A percentile compares a stretch with the other conserved stretches of the same genome.
Conservation (phyloP, 2,113 vertebrate genomes). For the Picathartes gymnocephalus region DNA sequence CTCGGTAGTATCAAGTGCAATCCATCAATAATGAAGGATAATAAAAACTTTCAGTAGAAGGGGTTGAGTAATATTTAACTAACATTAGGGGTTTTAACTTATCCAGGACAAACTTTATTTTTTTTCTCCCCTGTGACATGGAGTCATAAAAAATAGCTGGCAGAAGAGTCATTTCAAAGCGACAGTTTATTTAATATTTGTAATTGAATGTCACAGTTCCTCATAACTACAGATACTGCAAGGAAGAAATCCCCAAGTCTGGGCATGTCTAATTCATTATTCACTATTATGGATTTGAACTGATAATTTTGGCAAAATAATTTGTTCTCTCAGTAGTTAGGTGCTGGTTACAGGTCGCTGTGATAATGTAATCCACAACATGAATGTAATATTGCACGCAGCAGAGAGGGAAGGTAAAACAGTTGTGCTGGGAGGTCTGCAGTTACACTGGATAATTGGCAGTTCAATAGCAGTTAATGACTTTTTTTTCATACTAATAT, state of each 20-base stretch:
- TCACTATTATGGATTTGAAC: not conserved
- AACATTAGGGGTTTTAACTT: not conserved
- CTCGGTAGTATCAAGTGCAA: not conserved
- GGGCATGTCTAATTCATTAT: slow-evolving; percentile 46
- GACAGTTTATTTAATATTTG: slow-evolving; percentile 41
- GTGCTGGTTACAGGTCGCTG: slow-evolving; percentile 18
- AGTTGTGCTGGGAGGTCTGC: slow-evolving; percentile 22
- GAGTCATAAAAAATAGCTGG: slow-evolving; percentile 6
- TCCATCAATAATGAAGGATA: not conserved
- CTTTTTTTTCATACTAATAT: slow-evolving; percentile 40
- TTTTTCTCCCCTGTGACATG: not conserved
- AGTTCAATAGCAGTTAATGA: slow-evolving; percentile 44
- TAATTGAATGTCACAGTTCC: slow-evolving; percentile 46
- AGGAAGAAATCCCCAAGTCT: slow-evolving; percentile 23
- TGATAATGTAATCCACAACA: slow-evolving; percentile 51
- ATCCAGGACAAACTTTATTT: not conserved
- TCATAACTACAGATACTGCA: not conserved
- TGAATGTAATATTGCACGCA: slow-evolving; percentile 28
- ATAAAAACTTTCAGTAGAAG: not conserved
- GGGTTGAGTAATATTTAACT: not conserved
- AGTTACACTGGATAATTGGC: slow-evolving; percentile 3
- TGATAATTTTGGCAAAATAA: slow-evolving; percentile 47
- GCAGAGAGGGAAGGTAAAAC: slow-evolving; percentile 25
- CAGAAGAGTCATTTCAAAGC: not conserved
- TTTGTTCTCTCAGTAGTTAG: slow-evolving; percentile 52